These are phyloP conservation scores for Corella eumyota DNA, from an alignment of 23 tunicate species.

Conservation along the genomic window DNA sequence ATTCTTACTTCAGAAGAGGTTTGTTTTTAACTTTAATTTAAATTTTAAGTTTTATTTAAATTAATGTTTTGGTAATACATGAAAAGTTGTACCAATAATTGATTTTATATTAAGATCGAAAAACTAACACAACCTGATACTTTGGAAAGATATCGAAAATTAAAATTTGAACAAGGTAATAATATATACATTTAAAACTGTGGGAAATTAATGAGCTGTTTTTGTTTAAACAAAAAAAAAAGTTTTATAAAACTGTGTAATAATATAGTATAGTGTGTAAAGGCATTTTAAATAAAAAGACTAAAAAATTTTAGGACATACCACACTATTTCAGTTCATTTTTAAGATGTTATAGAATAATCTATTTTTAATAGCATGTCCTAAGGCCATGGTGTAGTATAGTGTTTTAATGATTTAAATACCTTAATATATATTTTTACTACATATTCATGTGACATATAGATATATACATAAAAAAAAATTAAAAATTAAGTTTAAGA, in stretches of 20 bases:
- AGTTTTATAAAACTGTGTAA: too few relatives aligned
- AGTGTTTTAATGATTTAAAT: background rate
- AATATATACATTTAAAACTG: background rate
- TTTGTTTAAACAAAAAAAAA: too few relatives aligned
- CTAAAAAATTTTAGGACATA: too few relatives aligned
- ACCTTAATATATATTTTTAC: background rate
- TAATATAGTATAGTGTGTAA: too few relatives aligned
- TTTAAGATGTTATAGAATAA: too few relatives aligned
- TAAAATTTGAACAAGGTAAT: slow-evolving; percentile 70
- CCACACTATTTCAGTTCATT: too few relatives aligned
- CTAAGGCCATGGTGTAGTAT: background rate
- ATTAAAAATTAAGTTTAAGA: background rate
- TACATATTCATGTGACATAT: background rate
- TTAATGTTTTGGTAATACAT: background rate
- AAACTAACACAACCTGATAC: slow-evolving; percentile 27
- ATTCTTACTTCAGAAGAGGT: slow-evolving; percentile 27
- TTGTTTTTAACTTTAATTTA: background rate
- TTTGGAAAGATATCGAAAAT: slow-evolving; percentile 36
- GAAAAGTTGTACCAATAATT: too few relatives aligned
- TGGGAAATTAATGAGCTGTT: background rate
- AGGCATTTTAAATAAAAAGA: too few relatives aligned
- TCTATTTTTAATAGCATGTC: too few relatives aligned
- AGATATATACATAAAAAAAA: background rate
- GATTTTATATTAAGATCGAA: slow-evolving; percentile 36
- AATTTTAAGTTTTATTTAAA: background rate